A percentile compares a stretch with the other conserved stretches of the same genome.
Conservation (phyloP, 1,140 invertebrate species). For the Drosophila carrolli region DNA sequence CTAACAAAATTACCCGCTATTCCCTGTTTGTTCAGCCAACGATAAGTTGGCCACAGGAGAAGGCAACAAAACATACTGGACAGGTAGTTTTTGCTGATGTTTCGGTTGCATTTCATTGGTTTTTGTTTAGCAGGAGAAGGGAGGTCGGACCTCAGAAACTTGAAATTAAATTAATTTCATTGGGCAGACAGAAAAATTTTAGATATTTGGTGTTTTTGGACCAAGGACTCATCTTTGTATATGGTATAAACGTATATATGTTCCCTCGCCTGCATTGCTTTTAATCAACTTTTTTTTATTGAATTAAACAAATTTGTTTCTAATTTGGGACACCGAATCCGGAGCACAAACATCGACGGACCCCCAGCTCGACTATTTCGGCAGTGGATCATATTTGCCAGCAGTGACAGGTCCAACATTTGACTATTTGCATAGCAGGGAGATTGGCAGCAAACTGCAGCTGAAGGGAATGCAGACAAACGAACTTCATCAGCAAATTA, state of each 20-base stretch:
- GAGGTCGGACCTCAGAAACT: slow-evolving; percentile 13
- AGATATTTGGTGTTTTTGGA: slow-evolving; percentile 32
- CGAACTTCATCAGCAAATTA: slow-evolving; percentile 63
- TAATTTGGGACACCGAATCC: slow-evolving; percentile 51
- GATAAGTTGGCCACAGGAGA: slow-evolving; percentile 50
- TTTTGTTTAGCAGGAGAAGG: slow-evolving; percentile 12
- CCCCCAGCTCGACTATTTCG: slow-evolving; percentile 26
- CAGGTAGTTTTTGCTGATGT: slow-evolving; percentile 38
- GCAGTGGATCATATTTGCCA: slow-evolving; percentile 49
- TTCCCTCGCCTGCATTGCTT: slow-evolving; percentile 42
- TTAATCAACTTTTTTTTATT: slow-evolving; percentile 72
- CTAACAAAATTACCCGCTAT: slow-evolving; percentile 18
- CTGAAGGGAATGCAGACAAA: slow-evolving; percentile 29
- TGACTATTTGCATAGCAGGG: slow-evolving; percentile 45
- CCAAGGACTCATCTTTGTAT: slow-evolving; percentile 7
- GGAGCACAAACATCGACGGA: slow-evolving; percentile 12
- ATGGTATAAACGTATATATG: too few relatives aligned
- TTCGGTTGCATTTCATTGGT: slow-evolving; percentile 32
- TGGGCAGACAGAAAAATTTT: slow-evolving; percentile 6
- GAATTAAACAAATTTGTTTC: slow-evolving; percentile 78
- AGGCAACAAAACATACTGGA: slow-evolving; percentile 11
- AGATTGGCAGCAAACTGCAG: slow-evolving; percentile 23
- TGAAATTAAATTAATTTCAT: slow-evolving; percentile 42
- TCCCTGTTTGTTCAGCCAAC: slow-evolving; percentile 14
- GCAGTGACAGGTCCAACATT: slow-evolving; percentile 22